Conservation (phyloP, 2,888 invertebrate genomes). For the Leptopilina myrica region DNA sequence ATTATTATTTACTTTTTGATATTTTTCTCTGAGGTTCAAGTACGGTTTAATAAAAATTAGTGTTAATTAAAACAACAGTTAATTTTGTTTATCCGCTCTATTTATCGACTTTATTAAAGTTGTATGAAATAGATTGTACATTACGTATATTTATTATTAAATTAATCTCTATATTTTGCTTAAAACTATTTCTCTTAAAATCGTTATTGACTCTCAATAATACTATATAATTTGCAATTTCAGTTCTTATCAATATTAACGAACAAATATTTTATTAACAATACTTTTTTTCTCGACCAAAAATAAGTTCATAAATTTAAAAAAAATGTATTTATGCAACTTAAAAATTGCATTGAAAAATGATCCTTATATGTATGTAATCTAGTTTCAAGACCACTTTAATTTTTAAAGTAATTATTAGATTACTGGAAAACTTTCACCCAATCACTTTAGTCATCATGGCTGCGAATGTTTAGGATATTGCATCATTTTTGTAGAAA, state of each 20-base stretch:
- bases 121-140: not conserved
- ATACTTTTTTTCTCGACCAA: no score
- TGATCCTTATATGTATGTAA: not conserved
- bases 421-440: not conserved
- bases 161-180: no score
- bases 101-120: not conserved
- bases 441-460: conserved; percentile 20
- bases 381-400: not conserved
- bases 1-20: no score
- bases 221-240: not conserved
- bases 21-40: no score
- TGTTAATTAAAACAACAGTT: no score
- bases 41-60: no score
- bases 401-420: not conserved
- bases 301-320: no score
- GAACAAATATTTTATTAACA: no score
- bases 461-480: conserved; percentile 4
- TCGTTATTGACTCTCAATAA: no score
- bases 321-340: no score
- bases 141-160: not conserved
- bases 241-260: not conserved
- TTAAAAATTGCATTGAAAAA: not conserved
- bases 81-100: no score
- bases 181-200: no score
- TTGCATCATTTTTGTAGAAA: not conserved